Percentiles rank a stretch among this genome's conserved stretches.
Conservation (phyloP, 1,140 invertebrate genomes). For the Lordiphosa stackelbergi region DNA sequence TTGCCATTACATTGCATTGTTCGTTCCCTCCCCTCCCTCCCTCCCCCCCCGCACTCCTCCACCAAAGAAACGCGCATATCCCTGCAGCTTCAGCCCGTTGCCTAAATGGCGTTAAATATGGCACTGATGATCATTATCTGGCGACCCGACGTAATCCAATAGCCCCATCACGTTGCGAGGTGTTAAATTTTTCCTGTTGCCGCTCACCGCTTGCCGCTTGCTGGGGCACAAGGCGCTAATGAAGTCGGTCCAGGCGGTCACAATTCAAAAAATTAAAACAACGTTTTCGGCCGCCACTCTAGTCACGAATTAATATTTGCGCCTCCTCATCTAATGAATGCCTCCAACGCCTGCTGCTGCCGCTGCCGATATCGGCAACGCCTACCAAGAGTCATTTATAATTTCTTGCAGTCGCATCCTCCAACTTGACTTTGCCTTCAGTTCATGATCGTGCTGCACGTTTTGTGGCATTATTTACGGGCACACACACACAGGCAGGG, state of each 20-base stretch:
- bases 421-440: slow-evolving; percentile 20
- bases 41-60: not conserved
- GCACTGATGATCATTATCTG: slow-evolving; percentile 68
- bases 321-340: slow-evolving; percentile 52
- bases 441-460: slow-evolving; percentile 66
- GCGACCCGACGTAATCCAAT: slow-evolving; percentile 60
- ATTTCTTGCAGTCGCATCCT: slow-evolving; percentile 41
- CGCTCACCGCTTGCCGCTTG: not conserved
- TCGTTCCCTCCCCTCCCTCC: not conserved
- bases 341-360: slow-evolving; percentile 54
- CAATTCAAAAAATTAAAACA: slow-evolving; percentile 49
- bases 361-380: slow-evolving; percentile 58
- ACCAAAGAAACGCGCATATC: not conserved
- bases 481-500: slow-evolving; percentile 15
- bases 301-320: slow-evolving; percentile 68
- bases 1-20: slow-evolving; percentile 67
- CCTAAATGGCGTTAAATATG: slow-evolving; percentile 71
- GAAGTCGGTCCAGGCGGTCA: slow-evolving; percentile 33
- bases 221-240: slow-evolving; percentile 46
- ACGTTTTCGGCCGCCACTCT: slow-evolving; percentile 12
- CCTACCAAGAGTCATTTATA: slow-evolving; percentile 64
- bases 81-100: slow-evolving; percentile 37
- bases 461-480: slow-evolving; percentile 65
- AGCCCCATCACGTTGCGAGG: slow-evolving; percentile 61
- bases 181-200: slow-evolving; percentile 41